Evolutionary conservation across 2,113 vertebrate species (phyloP).

Genomic region (Caracal caracal): DNA sequence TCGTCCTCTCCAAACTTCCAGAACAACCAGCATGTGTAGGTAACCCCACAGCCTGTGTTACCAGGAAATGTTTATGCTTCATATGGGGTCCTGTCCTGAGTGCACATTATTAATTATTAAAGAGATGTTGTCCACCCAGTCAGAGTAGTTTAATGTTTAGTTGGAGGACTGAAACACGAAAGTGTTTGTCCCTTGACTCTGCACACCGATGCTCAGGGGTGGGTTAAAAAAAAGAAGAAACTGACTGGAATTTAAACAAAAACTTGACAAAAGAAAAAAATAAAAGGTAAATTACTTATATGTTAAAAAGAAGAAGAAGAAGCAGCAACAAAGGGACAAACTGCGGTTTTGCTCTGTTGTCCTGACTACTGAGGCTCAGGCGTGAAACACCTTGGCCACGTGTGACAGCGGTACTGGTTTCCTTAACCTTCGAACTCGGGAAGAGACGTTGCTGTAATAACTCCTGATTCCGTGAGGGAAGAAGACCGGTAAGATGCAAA

Average conservation of each 20-base stretch:
- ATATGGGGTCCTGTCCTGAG: neutral
- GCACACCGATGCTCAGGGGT: neutral
- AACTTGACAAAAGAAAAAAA: neutral
- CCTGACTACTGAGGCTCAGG: neutral
- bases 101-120: conserved; percentile 49
- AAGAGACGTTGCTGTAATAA: neutral
- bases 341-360: neutral
- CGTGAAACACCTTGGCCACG: neutral
- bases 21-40: neutral
- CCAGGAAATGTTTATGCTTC: neutral
- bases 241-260: neutral
- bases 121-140: neutral
- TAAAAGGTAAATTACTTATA: neutral
- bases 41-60: rapidly evolving
- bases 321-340: neutral
- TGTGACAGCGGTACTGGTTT: neutral
- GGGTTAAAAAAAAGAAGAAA: neutral
- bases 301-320: neutral
- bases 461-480: neutral
- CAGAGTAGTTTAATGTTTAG: conserved; percentile 30
- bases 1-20: neutral
- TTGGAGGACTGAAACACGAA: neutral
- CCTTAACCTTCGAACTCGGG: neutral
- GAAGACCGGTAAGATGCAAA: neutral
- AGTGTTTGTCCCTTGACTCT: neutral